Base-by-base conservation (phyloP, 2,888 invertebrate species). In the Onthophagus sagittarius region DNA sequence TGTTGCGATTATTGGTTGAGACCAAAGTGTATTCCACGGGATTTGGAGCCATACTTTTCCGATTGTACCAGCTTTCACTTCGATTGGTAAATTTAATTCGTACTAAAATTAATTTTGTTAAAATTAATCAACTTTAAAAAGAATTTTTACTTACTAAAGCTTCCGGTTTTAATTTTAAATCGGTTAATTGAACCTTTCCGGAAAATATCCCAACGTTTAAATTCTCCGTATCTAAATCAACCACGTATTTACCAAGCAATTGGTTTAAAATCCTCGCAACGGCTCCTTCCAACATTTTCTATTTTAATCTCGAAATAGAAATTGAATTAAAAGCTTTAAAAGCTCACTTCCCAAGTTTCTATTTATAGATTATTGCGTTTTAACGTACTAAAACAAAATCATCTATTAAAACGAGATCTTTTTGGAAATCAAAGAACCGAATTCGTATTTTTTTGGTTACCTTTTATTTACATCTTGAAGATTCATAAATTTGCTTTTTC, bases 141-240 rank as follows among this genome's bases (percentile, higher is more conserved):
- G 1, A 53, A 2, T 53, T 11, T 32, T 31, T 75, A 85, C 90
- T 88, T 85, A 95, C 94, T 89, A 95, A 84, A 77, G 94, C 94
- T 84, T 94, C 94, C 33, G 93, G 91, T 82, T 93, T 93, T 53
- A 95, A 86, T 83, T 92, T 92, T 70, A 95, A 85, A 81, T 94
- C 93, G 1, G 90, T 90, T 71, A 95, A 88, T 83, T 92, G 92
- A 72, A 94, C 93, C 81, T 91, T 90, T 76, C 94, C 94, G 77
- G 93, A 92, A 84, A 94, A 93, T 78, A 95, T 93, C 79, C 94
- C 94, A 75, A 94, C 91, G 81, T 93, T 94, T 70, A 95, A 89
- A 83, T 94, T 93, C 86, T 94, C 94, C 0, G 93, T 92, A 83
- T 95, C 94, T 79, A 95, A 86, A 83, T 94, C 93, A 83, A 93